Evolutionary conservation across 2,797 vertebrate species (phyloP).

Genomic region (Leontocebus nigricollis): DNA sequence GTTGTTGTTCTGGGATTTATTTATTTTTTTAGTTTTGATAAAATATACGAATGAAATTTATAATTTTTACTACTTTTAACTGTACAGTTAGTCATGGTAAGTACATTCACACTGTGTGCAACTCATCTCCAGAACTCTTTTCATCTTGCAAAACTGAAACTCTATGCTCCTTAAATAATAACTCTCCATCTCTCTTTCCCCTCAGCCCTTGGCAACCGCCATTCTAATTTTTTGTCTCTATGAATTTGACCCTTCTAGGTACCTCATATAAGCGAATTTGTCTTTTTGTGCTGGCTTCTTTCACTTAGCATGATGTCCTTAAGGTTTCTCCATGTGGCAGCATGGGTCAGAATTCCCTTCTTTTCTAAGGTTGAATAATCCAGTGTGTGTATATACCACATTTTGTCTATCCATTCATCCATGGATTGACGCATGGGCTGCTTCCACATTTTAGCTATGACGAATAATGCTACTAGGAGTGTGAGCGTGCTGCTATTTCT

Average conservation of each 20-base stretch:
- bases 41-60: neutral
- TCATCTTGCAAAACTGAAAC: constrained; percentile 18
- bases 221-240: neutral
- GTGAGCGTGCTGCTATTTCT: neutral
- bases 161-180: neutral
- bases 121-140: neutral
- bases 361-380: neutral
- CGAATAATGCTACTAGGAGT: neutral
- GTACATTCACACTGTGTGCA: neutral
- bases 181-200: neutral
- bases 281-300: neutral
- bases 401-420: neutral
- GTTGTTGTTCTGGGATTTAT: neutral
- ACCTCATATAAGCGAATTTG: neutral
- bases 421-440: neutral
- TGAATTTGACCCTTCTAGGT: neutral
- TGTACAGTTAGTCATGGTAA: neutral
- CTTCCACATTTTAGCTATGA: neutral
- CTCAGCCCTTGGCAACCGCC: neutral
- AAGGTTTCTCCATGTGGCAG: neutral
- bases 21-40: neutral
- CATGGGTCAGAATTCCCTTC: neutral
- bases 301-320: neutral
- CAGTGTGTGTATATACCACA: neutral
- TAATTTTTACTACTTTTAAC: neutral